These are phyloP conservation scores for Andricus quercusramuli DNA, from an alignment of 2,888 invertebrate species.

Conservation along the genomic window DNA sequence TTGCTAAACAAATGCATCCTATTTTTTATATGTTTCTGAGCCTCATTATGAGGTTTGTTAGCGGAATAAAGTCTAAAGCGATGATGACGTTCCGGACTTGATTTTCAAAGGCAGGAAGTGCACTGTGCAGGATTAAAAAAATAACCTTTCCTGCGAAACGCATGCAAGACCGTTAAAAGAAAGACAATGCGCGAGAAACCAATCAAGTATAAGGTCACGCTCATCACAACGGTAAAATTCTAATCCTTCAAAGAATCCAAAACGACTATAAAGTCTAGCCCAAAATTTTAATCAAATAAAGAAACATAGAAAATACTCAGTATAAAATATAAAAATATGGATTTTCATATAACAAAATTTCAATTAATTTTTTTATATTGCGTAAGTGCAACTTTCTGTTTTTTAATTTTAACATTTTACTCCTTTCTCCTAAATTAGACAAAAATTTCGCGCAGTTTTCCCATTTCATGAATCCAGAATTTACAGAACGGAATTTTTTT, in stretches of 20 bases:
- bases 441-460: not conserved
- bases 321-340: no score
- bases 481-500: not conserved
- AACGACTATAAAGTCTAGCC: not conserved
- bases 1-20: no score
- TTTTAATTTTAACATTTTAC: not conserved
- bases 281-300: not conserved
- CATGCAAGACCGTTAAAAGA: conserved; percentile 17
- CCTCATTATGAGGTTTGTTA: not conserved
- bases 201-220: conserved; percentile 24
- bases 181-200: conserved; percentile 24
- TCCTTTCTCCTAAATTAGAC: no score
- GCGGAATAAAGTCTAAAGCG: not conserved
- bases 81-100: not conserved
- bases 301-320: no score
- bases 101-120: conserved; percentile 32
- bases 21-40: not conserved
- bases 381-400: not conserved
- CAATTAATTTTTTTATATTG: no score
- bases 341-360: no score
- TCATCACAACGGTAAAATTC: conserved; percentile 9
- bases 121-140: conserved; percentile 15
- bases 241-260: not conserved
- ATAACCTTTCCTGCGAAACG: conserved; percentile 13
- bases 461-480: not conserved